phyloP scores from a whole-genome alignment of 2,888 invertebrate species.

The Drosophila tripunctata region DNA sequence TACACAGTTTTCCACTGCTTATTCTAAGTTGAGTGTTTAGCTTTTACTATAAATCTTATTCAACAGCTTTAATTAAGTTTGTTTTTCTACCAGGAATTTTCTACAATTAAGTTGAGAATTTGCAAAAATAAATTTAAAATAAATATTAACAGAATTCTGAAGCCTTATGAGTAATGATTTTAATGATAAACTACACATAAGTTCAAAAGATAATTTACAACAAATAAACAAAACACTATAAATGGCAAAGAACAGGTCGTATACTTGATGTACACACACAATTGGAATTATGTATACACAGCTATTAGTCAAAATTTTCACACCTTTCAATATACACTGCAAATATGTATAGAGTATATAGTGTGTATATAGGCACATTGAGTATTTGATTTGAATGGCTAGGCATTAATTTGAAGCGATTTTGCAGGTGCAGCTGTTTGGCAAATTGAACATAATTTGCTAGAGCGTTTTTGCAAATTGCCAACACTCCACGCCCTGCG shows the following conservation, averaged over 20 bases:
- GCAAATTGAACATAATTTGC: conserved; percentile 41
- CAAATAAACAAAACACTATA: conserved; percentile 39
- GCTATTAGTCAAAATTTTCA: conserved; percentile 18
- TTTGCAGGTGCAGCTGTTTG: conserved; percentile 19
- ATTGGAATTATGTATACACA: conserved; percentile 1
- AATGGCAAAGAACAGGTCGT: not conserved
- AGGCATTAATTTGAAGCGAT: conserved; percentile 10
- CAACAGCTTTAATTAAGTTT: too few relatives aligned
- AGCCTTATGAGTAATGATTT: conserved; percentile 27
- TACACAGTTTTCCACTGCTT: not conserved
- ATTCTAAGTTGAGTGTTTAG: conserved; percentile 17
- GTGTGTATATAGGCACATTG: conserved; percentile 1
- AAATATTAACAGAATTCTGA: too few relatives aligned
- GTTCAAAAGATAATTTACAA: conserved; percentile 27
- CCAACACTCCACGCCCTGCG: not conserved
- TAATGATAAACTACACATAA: conserved; percentile 33
- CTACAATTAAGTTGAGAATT: too few relatives aligned
- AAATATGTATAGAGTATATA: not conserved
- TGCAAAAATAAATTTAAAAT: not conserved
- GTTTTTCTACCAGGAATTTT: too few relatives aligned
- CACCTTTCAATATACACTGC: conserved; percentile 20
- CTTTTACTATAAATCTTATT: conserved; percentile 15
- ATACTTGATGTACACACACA: not conserved
- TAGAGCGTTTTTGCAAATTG: conserved; percentile 38
- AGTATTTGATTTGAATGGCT: conserved; percentile 8